Conservation (phyloP, 2,797 vertebrate genomes). For the Rhinophrynus dorsalis region DNA sequence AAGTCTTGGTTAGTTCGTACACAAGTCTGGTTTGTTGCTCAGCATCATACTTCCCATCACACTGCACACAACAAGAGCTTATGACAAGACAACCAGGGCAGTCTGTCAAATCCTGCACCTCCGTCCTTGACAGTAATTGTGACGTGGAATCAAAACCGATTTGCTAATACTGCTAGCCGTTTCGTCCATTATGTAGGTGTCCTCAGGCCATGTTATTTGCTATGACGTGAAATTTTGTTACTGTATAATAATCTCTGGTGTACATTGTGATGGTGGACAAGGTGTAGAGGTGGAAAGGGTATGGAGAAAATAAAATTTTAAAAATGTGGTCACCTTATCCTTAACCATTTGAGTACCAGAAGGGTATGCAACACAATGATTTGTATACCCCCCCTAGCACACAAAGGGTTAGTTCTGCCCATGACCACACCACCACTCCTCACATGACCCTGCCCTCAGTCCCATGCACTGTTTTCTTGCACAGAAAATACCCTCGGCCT, state of each 20-base stretch:
- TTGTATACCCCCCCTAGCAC: no score
- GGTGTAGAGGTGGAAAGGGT: no score
- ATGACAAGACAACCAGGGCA: neutral
- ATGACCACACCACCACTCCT: no score
- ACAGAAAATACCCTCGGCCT: no score
- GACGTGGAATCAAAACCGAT: slow-evolving; percentile 9
- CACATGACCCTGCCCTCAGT: no score
- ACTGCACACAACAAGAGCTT: neutral
- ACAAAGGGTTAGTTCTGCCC: no score
- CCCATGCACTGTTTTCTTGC: no score
- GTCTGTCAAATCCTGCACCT: slow-evolving; percentile 6
- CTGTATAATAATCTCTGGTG: neutral
- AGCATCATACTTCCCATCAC: slow-evolving; percentile 1
- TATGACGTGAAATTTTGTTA: neutral
- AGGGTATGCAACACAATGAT: no score
- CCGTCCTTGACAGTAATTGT: slow-evolving; percentile 9
- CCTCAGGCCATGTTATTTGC: slow-evolving; percentile 4
- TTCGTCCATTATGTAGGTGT: neutral
- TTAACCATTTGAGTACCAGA: no score
- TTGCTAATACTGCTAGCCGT: neutral
- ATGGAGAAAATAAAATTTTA: no score
- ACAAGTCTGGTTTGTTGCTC: neutral
- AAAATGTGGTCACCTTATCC: no score
- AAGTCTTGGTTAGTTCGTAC: neutral
- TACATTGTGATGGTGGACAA: no score